Evolutionary conservation across 2,888 invertebrate species (phyloP).

Genomic region (Troides aeacus): DNA sequence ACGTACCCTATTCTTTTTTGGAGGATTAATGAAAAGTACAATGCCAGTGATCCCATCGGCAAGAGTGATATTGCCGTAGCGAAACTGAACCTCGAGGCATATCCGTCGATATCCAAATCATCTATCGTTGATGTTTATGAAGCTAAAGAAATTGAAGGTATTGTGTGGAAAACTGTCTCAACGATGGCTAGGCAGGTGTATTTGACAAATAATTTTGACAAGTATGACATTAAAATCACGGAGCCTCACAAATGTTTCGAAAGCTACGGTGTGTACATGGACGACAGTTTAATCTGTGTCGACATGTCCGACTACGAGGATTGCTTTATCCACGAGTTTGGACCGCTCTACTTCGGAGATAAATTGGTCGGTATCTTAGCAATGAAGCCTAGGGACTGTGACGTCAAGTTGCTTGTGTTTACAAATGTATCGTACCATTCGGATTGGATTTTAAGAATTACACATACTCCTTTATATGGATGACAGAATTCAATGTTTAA

Average conservation of each 20-base stretch:
- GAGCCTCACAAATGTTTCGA: slow-evolving; percentile 48
- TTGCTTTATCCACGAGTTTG: slow-evolving; percentile 67
- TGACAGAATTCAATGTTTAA: slow-evolving; percentile 17
- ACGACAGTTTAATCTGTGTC: slow-evolving; percentile 56
- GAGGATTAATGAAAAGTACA: slow-evolving; percentile 61
- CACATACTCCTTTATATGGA: slow-evolving; percentile 36
- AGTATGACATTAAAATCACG: slow-evolving; percentile 43
- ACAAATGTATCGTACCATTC: slow-evolving; percentile 47
- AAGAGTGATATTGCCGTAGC: slow-evolving; percentile 65
- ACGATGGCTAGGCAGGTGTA: slow-evolving; percentile 63
- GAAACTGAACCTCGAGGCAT: slow-evolving; percentile 50
- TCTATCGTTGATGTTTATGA: slow-evolving; percentile 48
- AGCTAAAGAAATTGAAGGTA: slow-evolving; percentile 41
- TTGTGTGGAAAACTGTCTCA: slow-evolving; percentile 65
- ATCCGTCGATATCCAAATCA: slow-evolving; percentile 45
- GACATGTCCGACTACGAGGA: slow-evolving; percentile 57
- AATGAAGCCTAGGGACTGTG: slow-evolving; percentile 56
- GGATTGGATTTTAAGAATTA: slow-evolving; percentile 43
- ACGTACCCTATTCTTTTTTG: slow-evolving; percentile 62
- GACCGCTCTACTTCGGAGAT: slow-evolving; percentile 55
- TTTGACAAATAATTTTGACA: slow-evolving; percentile 60
- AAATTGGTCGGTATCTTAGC: slow-evolving; percentile 59
- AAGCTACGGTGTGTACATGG: slow-evolving; percentile 49
- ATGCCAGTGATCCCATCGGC: slow-evolving; percentile 40
- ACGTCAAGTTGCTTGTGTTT: slow-evolving; percentile 44